These are phyloP conservation scores for Incurvaria masculella DNA, from an alignment of 2,888 invertebrate genomes.

Conservation along the genomic window DNA sequence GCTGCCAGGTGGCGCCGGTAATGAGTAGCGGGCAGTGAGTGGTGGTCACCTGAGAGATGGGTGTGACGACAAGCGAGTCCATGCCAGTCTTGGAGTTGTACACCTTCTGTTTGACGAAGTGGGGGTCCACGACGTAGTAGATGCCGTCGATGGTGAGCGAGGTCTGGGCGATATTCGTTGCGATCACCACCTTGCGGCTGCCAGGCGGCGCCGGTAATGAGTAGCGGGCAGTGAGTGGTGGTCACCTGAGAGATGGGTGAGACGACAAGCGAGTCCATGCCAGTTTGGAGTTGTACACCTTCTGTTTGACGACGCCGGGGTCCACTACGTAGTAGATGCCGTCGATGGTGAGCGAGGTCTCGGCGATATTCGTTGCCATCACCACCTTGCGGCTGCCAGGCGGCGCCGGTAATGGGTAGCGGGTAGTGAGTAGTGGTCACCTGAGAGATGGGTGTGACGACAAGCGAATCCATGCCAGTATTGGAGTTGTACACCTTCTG, in stretches of 20 bases:
- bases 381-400: slow-evolving; percentile 96
- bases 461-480: slow-evolving; percentile 98
- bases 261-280: slow-evolving; percentile 98
- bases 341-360: slow-evolving; percentile 97
- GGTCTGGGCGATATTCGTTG: slow-evolving; percentile 99
- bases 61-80: slow-evolving; percentile 98
- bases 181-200: slow-evolving; percentile 96
- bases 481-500: slow-evolving; percentile 98
- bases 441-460: slow-evolving; percentile 98
- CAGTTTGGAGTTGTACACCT: slow-evolving; percentile 97
- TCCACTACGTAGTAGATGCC: slow-evolving; percentile 99
- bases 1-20: too few species aligned
- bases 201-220: too few species aligned
- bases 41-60: slow-evolving; percentile 96
- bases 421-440: too few species aligned
- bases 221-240: too few species aligned
- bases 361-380: slow-evolving; percentile 98
- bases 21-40: too few species aligned
- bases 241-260: slow-evolving; percentile 99
- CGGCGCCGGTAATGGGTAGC: too few species aligned
- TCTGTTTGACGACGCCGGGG: slow-evolving; percentile 99
- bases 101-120: slow-evolving; percentile 99
- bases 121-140: slow-evolving; percentile 99
- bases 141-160: slow-evolving; percentile 99
- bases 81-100: slow-evolving; percentile 97